Base-by-base conservation (phyloP, 2,888 invertebrate genomes). In the Julus scanicus region DNA sequence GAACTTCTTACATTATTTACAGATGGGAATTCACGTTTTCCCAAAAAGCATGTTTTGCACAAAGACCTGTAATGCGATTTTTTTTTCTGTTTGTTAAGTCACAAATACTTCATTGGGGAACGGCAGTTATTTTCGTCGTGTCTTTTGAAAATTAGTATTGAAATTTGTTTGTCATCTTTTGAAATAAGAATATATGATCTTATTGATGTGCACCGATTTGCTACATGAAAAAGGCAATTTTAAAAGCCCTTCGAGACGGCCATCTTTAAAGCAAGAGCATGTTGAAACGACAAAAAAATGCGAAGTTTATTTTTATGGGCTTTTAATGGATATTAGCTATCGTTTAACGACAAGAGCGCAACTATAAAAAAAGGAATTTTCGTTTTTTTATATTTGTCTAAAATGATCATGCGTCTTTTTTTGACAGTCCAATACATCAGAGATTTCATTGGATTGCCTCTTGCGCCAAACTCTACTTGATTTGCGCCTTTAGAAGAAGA, bases 321-420 rank as follows among this genome's bases (percentile, higher is more conserved):
- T 80, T 37, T 80, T 80, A 80, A 80, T 80, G 80, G 80, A 80
- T 80, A 80, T 80, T 80, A 80, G 80, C 80, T 80, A 80, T 37
- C 80, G 37, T 80, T 80, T 80, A 80, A 80, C 80, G 80, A 80
- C 80, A 37, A 37, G 80, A 80, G 80, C 80, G 37, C 15, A 80
- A 39, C 80, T 80, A 80, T 80, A 37, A 80, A 80, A 44, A 71
- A 80, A 80, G 80, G 80, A 80, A 80, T 80, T 29, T 80, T 80
- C 37, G 4, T 13, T 80, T 80, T 80, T 80, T 80, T 44, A 8
- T 80, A 80, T 80, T 37, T 80, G 37, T 37, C 37, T 80, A 80
- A 80, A 80, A 37, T 80, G 80, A 80, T 80, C 37, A 29, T 37
- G 80, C 37, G 80, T 80, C 80, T 80, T 80, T 53, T 29, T 80